Conservation (phyloP, 2,888 invertebrate species). For the Poecilus cupreus region DNA sequence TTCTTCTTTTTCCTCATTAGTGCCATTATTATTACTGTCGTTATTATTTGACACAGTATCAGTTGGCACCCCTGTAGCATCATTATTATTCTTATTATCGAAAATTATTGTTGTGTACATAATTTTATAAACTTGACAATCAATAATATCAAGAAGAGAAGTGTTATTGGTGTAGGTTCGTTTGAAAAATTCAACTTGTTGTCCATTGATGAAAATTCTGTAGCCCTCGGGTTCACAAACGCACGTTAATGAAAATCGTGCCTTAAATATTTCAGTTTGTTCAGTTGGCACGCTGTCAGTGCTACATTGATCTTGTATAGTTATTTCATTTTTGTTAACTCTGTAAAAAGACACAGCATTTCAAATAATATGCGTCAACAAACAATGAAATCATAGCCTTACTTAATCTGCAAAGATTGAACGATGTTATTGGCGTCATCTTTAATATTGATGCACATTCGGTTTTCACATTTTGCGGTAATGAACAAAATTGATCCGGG, state of each 20-base stretch:
- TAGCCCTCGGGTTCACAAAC: slow-evolving; percentile 6
- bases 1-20: not conserved
- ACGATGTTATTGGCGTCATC: not conserved
- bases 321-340: not conserved
- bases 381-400: too few species aligned
- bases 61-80: not conserved
- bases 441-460: not conserved
- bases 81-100: not conserved
- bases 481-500: slow-evolving; percentile 23
- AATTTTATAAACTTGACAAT: slow-evolving; percentile 20
- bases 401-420: slow-evolving; percentile 4
- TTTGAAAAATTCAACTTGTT: not conserved
- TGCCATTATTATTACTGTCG: not conserved
- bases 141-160: not conserved
- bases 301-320: not conserved
- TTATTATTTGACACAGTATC: not conserved
- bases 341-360: too few species aligned
- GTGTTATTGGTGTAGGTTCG: not conserved
- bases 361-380: too few species aligned
- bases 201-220: slow-evolving; percentile 18
- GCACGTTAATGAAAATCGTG: slow-evolving; percentile 4
- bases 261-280: not conserved
- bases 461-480: slow-evolving; percentile 7
- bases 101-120: slow-evolving; percentile 14
- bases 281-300: not conserved